Conservation (phyloP, 1,140 invertebrate genomes). For the Drosophila bipectinata region DNA sequence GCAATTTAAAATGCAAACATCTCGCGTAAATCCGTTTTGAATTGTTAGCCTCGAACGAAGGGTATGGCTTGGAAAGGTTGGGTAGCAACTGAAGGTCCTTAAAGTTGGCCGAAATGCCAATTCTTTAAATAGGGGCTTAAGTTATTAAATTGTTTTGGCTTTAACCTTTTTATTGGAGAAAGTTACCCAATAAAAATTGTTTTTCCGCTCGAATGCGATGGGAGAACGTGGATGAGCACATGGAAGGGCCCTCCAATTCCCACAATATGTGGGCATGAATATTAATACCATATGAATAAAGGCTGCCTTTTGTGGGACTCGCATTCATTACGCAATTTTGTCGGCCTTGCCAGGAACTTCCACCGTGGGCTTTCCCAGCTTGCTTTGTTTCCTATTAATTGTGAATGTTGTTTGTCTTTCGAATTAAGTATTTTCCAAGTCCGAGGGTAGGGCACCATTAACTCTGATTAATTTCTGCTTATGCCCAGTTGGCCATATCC, state of each 20-base stretch:
- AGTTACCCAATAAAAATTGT: conserved; percentile 65
- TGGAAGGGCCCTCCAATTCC: neutral
- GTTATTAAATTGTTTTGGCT: conserved; percentile 3
- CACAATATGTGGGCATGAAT: conserved; percentile 52
- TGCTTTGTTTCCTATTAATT: conserved; percentile 65
- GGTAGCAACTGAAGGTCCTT: conserved; percentile 25
- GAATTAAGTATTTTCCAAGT: conserved; percentile 37
- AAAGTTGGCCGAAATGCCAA: conserved; percentile 40
- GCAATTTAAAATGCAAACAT: conserved; percentile 53
- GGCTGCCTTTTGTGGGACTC: conserved; percentile 53
- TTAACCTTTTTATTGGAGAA: neutral
- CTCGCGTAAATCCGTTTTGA: conserved; percentile 37
- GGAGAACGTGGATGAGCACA: conserved; percentile 4
- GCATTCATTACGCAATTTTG: conserved; percentile 51
- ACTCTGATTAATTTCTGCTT: conserved; percentile 73
- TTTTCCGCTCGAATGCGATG: conserved; percentile 48
- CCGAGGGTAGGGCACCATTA: conserved; percentile 40
- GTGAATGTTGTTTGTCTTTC: conserved; percentile 26
- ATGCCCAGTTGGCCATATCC: conserved; percentile 18
- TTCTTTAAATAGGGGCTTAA: conserved; percentile 13
- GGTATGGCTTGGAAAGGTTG: neutral
- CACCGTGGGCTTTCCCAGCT: conserved; percentile 10
- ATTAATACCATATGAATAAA: conserved; percentile 73
- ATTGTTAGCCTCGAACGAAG: conserved; percentile 18
- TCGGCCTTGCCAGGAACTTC: conserved; percentile 32